Evolutionary conservation across 2,797 vertebrate species (phyloP).

Genomic region (Myotis myotis): DNA sequence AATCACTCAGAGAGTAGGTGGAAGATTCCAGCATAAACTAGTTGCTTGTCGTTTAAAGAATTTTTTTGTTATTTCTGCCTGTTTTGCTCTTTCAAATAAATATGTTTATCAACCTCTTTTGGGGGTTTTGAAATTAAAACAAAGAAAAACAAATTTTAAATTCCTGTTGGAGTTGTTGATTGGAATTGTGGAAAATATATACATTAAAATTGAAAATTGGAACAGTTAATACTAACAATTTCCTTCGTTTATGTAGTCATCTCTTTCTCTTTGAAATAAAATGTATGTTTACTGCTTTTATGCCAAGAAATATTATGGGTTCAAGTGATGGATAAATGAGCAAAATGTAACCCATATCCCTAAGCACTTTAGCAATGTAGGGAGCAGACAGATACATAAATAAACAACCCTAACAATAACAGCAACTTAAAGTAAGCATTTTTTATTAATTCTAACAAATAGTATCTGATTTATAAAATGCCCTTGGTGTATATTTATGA

Average conservation of each 20-base stretch:
- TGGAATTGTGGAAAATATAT: background rate
- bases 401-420: background rate
- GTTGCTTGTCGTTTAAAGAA: background rate
- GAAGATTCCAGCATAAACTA: background rate
- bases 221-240: background rate
- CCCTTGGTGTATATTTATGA: background rate
- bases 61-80: background rate
- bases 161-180: background rate
- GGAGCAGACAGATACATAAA: background rate
- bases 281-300: background rate
- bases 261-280: conserved; percentile 5
- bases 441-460: conserved; percentile 44
- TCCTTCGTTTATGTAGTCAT: background rate
- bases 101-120: background rate
- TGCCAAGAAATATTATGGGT: background rate
- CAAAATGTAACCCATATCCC: background rate
- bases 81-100: background rate
- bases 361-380: background rate
- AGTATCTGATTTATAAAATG: conserved; percentile 14
- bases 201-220: background rate
- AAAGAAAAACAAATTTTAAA: background rate
- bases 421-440: background rate
- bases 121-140: background rate
- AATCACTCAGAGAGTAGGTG: background rate
- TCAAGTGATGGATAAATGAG: background rate